phyloP scores from a whole-genome alignment of 2,888 invertebrate species.

The Rhagium mordax region DNA sequence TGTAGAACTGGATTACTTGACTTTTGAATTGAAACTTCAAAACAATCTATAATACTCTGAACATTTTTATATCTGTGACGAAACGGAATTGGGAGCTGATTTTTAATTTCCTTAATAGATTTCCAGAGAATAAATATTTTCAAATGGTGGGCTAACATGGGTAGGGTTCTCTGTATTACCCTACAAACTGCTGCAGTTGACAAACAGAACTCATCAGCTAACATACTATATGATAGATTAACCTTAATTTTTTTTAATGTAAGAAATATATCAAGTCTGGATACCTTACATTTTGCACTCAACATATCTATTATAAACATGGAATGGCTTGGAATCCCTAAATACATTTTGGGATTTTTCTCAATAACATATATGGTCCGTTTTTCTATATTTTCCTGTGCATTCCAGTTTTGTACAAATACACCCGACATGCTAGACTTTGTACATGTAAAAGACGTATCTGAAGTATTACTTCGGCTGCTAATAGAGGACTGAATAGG shows the following conservation, averaged over 20 bases:
- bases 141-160: not conserved
- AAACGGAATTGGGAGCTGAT: not conserved
- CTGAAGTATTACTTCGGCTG: too few species aligned
- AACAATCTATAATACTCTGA: not conserved
- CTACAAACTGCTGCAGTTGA: not conserved
- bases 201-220: not conserved
- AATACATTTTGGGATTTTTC: not conserved
- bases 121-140: not conserved
- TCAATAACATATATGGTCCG: not conserved
- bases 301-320: not conserved
- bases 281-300: not conserved
- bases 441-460: too few species aligned
- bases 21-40: slow-evolving; percentile 1
- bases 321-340: not conserved
- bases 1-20: not conserved
- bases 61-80: not conserved
- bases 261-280: slow-evolving; percentile 7
- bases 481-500: too few species aligned
- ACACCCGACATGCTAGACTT: not conserved
- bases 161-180: not conserved
- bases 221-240: not conserved
- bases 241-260: slow-evolving; percentile 30
- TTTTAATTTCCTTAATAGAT: not conserved
- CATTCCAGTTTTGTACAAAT: not conserved
- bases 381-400: not conserved